Evolutionary conservation across 2,888 invertebrate species (phyloP), one percentile per base, ranked within the genome.

Genomic region (Agyllia agylla): DNA sequence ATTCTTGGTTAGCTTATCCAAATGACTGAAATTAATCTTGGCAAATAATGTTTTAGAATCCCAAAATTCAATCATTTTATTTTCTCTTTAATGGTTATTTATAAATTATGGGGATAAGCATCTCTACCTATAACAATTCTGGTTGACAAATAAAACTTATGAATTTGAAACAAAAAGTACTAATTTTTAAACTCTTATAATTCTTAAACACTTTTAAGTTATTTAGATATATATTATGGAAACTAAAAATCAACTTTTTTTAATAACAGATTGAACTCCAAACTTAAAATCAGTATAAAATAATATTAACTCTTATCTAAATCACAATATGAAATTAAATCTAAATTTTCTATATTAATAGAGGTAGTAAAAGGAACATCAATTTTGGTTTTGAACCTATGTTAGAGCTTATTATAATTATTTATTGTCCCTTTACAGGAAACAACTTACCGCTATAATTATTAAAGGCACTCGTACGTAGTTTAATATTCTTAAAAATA

Each of bases 311-410:
- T 35, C 35, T 35, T 35, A 35, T 64, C 77, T 77, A 30, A 77
- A 77, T 77, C 77, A 24, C 77, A 77, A 77, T 30, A 77, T 77
- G 77, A 77, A 77, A 77, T 9, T 42, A 42, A 77, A 30, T 77
- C 31, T n/a, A 77, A 77, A 77, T 77, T n/a, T 77, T 77, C 77
- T n/a, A n/a, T n/a, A 77, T 30, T 77, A 20, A 77, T 77, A 77
- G 30, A 77, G n/a, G 77, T 77, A 77, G 77, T 77, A 77, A 77
- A n/a, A 77, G 77, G 31, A 77, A n/a, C 77, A 77, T 31, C 20
- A 77, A 77, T 77, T 77, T 77, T 77, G 77, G 77, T 77, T 77
- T 77, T 77, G 77, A 77, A 77, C 77, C 77, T 77, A n/a, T 77
- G n/a, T 77, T 35, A 35, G 35, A 35, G 35, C 35, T 35, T 35